Percentiles rank a stretch among this genome's conserved stretches.
These are phyloP conservation scores for Sus cebifrons DNA, from an alignment of 2,797 vertebrate genomes.

Conservation along the genomic window DNA sequence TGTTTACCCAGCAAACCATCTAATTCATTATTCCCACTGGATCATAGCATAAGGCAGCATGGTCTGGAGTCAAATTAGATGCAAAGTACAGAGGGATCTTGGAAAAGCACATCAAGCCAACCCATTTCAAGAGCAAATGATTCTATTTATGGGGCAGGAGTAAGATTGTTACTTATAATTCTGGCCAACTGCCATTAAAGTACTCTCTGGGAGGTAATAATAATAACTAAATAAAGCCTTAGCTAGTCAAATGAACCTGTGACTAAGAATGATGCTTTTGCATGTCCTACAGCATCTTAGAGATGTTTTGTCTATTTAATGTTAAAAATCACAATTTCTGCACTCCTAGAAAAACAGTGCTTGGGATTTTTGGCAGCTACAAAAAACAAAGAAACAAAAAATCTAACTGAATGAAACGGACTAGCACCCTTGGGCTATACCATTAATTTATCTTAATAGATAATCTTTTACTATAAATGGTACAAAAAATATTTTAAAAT, in stretches of 20 bases:
- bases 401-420: constrained; percentile 30
- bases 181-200: constrained; percentile 56
- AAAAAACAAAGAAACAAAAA: not conserved
- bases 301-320: not conserved
- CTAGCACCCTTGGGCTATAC: constrained; percentile 33
- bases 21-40: not conserved
- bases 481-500: not conserved
- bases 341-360: not conserved
- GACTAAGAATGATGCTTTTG: not conserved
- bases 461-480: not conserved
- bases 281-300: not conserved
- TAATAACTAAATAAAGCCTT: constrained; percentile 17
- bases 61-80: not conserved
- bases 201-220: not conserved
- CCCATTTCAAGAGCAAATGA: constrained; percentile 59
- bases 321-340: constrained; percentile 30
- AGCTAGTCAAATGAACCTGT: constrained; percentile 43
- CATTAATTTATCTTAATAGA: constrained; percentile 53
- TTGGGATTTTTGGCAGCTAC: constrained; percentile 1
- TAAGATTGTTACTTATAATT: constrained; percentile 63
- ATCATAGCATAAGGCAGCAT: not conserved
- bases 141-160: constrained; percentile 31
- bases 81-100: not conserved
- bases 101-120: constrained; percentile 5
- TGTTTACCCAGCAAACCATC: not conserved